Conservation (phyloP, 1,140 invertebrate species). For the Hydropsyche tenuis region DNA sequence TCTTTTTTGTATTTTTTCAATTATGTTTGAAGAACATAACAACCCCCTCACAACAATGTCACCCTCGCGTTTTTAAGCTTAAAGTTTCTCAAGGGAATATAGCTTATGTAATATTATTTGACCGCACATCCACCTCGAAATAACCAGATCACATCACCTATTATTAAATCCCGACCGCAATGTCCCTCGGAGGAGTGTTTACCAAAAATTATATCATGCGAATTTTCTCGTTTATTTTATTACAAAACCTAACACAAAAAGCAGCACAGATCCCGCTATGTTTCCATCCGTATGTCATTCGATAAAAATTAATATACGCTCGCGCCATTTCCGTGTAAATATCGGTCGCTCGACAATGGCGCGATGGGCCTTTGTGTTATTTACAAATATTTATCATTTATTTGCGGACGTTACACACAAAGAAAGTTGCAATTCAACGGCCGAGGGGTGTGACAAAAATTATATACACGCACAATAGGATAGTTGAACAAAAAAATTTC, state of each 20-base stretch:
- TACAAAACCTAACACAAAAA: background rate
- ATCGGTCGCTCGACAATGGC: slow-evolving; percentile 20
- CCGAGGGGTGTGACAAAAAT: slow-evolving; percentile 42
- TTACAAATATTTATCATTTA: slow-evolving; percentile 47
- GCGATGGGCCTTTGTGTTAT: slow-evolving; percentile 20
- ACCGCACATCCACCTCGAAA: slow-evolving; percentile 23
- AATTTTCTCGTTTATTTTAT: slow-evolving; percentile 7
- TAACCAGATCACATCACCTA: slow-evolving; percentile 31
- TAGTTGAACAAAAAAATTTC: slow-evolving; percentile 17
- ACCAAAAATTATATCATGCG: slow-evolving; percentile 39
- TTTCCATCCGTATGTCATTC: background rate
- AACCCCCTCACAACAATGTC: background rate
- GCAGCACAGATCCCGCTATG: too few species aligned
- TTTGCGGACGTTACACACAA: slow-evolving; percentile 34
- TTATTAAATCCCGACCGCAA: slow-evolving; percentile 39
- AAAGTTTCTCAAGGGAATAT: slow-evolving; percentile 38
- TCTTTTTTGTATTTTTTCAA: background rate
- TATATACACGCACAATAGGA: slow-evolving; percentile 26
- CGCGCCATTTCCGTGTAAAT: slow-evolving; percentile 21
- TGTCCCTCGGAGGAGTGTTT: slow-evolving; percentile 44
- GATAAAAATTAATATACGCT: slow-evolving; percentile 9
- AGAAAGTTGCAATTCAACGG: slow-evolving; percentile 24
- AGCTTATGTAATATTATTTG: slow-evolving; percentile 39
- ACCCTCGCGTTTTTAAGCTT: slow-evolving; percentile 29
- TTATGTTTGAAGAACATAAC: background rate